Evolutionary conservation across 2,888 invertebrate genomes (phyloP), one percentile per base, ranked within the genome.

Genomic region (Eugnorisma glareosa): DNA sequence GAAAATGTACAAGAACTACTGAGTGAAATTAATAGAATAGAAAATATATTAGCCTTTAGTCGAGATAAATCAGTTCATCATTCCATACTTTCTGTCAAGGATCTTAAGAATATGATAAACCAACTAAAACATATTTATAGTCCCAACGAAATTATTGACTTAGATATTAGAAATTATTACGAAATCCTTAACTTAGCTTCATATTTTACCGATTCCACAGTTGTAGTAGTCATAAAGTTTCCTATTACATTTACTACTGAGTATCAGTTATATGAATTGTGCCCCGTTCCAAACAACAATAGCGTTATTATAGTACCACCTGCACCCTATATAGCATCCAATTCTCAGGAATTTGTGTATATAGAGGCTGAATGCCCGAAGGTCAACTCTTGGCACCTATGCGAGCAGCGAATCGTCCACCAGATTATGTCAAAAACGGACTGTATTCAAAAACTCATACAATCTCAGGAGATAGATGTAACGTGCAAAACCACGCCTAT

Each of bases 191-290:
- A 28, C 24, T 48, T 67, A 48, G 31, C 48, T 67, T 67, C 45
- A 31, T 67, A 31, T 67, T 67, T 67, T 35, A 48, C 48, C 43
- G 40, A 67, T 48, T 48, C 48, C 67, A 67, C 67, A 21, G 67
- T 67, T 67, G 67, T 51, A 31, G 35, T 67, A 48, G 67, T 51
- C 67, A 48, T 67, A 21, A 67, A 67, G 45, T 67, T 67, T 67
- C 67, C 45, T 67, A 31, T 67, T 67, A 67, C 48, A 51, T 67
- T 18, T 7, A 48, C n/a, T 48, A 67, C 67, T 51, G 18, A 35
- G 18, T 51, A 67, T 51, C 24, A 51, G 48, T 51, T 67, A 51
- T 67, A 31, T 28, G 48, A 48, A 40, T 67, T 67, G 67, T n/a
- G n/a, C 15, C 67, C 45, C 40, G 67, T 67, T 40, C 21, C 43